Base-by-base conservation (phyloP, 2,888 invertebrate genomes). In the Phania funesta region DNA sequence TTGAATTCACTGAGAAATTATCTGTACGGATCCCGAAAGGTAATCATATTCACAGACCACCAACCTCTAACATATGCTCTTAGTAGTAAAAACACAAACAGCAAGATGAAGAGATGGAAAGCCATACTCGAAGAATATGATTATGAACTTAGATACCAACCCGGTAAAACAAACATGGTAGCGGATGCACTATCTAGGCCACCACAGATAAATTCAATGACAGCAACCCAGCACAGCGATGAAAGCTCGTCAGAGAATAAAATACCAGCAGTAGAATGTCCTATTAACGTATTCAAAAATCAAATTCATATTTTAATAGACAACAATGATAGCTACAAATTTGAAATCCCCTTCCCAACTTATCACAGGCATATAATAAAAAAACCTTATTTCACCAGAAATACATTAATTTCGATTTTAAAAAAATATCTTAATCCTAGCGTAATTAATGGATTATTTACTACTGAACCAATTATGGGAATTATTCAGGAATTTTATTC, bases 271-370 rank as follows among this genome's bases (percentile, higher is more conserved):
- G 9, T 9, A 35, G 35, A 35, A 35, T 35, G 29, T 41, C 76
- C 75, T 29, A 65, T 75, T n/a, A 75, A 75, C 41, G 75, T 41
- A n/a, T 70, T 77, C 18, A 77, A 77, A 24, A 79, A 74, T 18
- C 35, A 56, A 56, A 5, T 56, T 9, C 56, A 56, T 35, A 56
- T 56, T 20, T 35, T 56, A 35, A 18, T 44, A 38, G 38, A 38
- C 18, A 54, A 54, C 20, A 6, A 62, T 16, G 22, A 44, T 16
- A 54, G 24, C 18, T 79, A 71, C 56, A 29, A 64, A 35, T 70
- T 71, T 22, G 24, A 64, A n/a, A n/a, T n/a, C n/a, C n/a, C n/a
- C n/a, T n/a, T n/a, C n/a, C n/a, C n/a, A n/a, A n/a, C n/a, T n/a
- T n/a, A n/a, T n/a, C n/a, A n/a, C n/a, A n/a, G n/a, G n/a, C n/a